phyloP scores from a whole-genome alignment of 2,113 vertebrate species.

The Actenoides hombroni region DNA sequence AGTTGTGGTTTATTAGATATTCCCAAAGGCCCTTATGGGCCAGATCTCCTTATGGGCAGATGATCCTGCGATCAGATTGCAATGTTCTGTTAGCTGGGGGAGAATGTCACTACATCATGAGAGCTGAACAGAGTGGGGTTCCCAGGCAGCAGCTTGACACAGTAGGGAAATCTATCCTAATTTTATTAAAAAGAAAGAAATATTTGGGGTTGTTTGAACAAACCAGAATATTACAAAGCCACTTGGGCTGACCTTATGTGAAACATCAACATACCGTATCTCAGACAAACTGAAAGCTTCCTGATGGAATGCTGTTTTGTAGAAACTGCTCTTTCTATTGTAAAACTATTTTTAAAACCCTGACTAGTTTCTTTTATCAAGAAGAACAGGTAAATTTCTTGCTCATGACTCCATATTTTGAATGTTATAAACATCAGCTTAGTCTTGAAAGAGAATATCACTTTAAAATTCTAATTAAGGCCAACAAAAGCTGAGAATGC shows the following conservation, averaged over 20 bases:
- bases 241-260: not conserved
- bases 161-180: not conserved
- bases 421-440: not conserved
- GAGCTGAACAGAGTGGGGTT: not conserved
- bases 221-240: not conserved
- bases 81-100: not conserved
- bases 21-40: not conserved
- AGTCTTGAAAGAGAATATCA: not conserved
- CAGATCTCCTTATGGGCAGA: too few species aligned
- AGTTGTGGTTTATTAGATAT: not conserved
- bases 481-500: not conserved
- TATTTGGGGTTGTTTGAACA: not conserved
- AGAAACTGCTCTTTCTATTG: not conserved
- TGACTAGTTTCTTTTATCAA: not conserved
- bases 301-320: not conserved
- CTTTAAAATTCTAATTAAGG: not conserved
- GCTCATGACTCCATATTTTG: not conserved
- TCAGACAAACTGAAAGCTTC: not conserved
- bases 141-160: not conserved
- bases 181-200: not conserved
- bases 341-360: not conserved
- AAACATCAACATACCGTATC: not conserved
- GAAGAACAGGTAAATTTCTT: not conserved
- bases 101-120: rapidly evolving
- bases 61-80: not conserved